Evolutionary conservation across 2,888 invertebrate species (phyloP), one percentile per base, ranked within the genome.

Genomic region (Aleiodes leptofemur): DNA sequence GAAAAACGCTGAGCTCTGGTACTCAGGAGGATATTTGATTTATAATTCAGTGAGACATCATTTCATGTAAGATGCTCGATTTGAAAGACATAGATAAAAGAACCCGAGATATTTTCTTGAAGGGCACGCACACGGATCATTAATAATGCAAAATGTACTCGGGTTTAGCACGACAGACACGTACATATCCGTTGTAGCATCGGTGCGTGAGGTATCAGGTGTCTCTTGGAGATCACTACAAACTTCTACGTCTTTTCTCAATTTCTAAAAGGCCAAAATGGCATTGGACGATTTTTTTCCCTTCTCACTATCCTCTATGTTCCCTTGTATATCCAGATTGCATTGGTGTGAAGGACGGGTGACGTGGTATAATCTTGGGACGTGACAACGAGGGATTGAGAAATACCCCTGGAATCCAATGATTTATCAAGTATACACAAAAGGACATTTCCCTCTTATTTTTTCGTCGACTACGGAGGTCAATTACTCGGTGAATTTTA

Each of bases 361-460:
- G 76, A 77, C 78, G 76, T 73, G 77, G 73, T 76, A 74, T 76
- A 72, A 73, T 76, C 69, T 69, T 76, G 66, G 73, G 68, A 73
- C 75, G 75, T 77, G 80, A 80, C 78, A 78, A 80, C 77, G 73
- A 74, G 73, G 55, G 73, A 56, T 70, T 14, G 70, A 68, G 76
- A 71, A 80, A 82, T 78, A 43, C 79, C 78, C 80, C 79, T 80
- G 76, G 81, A 81, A 81, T 81, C 81, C 81, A 81, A 81, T 83
- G 83, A 83, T 83, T 82, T 83, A 83, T 82, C 77, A 80, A 81
- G 80, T 77, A 78, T 73, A 73, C 78, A 81, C 78, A 81, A 80
- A 80, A 79, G 43, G 80, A 79, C 79, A 76, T 77, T 80, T 79
- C 77, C 76, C 75, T 73, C 72, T 69, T 72, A 34, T 43, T 43